Evolutionary conservation across 2,113 vertebrate genomes (phyloP), one percentile per base, ranked within the genome.

Genomic region (Periophthalmus modestus): DNA sequence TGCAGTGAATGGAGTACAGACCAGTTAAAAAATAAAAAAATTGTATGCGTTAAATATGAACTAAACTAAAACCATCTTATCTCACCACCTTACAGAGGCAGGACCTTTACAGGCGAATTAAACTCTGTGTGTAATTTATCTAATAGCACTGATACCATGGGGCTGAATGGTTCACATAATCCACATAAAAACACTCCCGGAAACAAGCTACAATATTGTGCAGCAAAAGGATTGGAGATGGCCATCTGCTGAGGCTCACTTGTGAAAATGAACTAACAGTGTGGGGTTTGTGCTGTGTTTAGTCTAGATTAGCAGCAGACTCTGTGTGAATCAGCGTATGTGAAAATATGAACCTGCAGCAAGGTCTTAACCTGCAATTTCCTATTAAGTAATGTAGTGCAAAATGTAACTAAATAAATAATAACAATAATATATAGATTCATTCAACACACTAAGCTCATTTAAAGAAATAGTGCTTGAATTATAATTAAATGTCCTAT

Each of bases 1-100:
- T 90, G 67, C 79, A 80, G 71, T 71, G 81, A 48, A 79, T 82
- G 71, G 12, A 75, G 67, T 34, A 69, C 69, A 81, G 82, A 86
- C 84, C 77, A 82, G 74, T 83, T 73, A 50, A 78, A 23, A 82
- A 62, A 5, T 71, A 86, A 66, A 66, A 4, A 66, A 87, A 77
- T 80, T 77, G 76, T 80, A 76, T 66, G 9, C 48, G 72, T n/a
- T 21, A 68, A 78, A 46, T 82, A 55, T 10, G 0, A 0, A 19
- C 24, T 62, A 54, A 79, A 28, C 21, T 15, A 59, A 59, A 59
- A 15, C 69, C 48, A 34, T 76, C 52, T 1, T 23, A 34, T 12
- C 15, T 28, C 52, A 33, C 65, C 46, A 16, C 5, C 47, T 52
- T 43, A 39, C 58, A 77, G 24, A 67, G 21, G 19, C 67, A 54